A percentile compares a stretch with the other conserved stretches of the same genome.
These are phyloP conservation scores for Pyrrhura leucotis DNA, from an alignment of 2,797 vertebrate species.

Conservation along the genomic window DNA sequence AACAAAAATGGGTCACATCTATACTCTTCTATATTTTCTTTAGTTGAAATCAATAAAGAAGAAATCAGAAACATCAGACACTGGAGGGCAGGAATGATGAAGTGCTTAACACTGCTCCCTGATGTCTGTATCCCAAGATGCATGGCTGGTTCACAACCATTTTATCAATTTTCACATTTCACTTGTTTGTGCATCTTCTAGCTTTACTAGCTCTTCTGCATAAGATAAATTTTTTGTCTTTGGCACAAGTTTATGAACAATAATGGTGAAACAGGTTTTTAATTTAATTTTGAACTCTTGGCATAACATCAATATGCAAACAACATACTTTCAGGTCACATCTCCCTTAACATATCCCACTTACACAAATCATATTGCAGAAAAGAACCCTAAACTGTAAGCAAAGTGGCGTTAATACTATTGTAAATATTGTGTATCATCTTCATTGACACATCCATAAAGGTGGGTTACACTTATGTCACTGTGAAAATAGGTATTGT, in stretches of 20 bases:
- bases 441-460: background rate
- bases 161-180: background rate
- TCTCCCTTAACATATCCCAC: background rate
- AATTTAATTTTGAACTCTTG: background rate
- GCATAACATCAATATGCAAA: background rate
- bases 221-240: background rate
- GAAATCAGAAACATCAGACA: slow-evolving; percentile 54
- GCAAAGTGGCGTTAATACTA: background rate
- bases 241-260: background rate
- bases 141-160: background rate
- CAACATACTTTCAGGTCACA: background rate
- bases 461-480: background rate
- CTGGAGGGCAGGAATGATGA: slow-evolving; percentile 41
- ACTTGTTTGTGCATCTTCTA: background rate
- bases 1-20: slow-evolving; percentile 52
- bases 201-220: background rate
- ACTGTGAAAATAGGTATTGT: background rate
- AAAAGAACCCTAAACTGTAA: background rate
- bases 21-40: slow-evolving; percentile 46
- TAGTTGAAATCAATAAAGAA: slow-evolving; percentile 63
- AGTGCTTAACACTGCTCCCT: slow-evolving; percentile 19
- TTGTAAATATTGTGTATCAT: background rate
- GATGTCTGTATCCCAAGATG: slow-evolving; percentile 20
- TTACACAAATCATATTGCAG: background rate
- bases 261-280: background rate